Evolutionary conservation across 2,797 vertebrate genomes (phyloP), one percentile per base, ranked within the genome.

Genomic region (Premnoplex brunnescens): DNA sequence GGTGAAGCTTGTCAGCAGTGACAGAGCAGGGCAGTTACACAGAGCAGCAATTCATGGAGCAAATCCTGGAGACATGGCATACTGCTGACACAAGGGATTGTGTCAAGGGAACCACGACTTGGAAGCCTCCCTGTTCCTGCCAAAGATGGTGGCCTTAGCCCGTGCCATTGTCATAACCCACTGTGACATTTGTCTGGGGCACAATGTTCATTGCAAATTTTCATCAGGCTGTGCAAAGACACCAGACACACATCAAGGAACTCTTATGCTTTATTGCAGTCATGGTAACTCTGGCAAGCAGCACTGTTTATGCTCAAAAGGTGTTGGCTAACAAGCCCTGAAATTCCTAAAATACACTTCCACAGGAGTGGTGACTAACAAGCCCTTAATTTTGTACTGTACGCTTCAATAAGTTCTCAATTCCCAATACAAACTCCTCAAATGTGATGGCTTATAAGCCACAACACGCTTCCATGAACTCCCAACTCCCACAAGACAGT

Each of bases 91-190:
- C 10, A 32, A 60, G 12, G 8, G 12, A 37, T 55, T 63, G 39
- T 4, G 3, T 30, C 54, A 80, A 80, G n/a, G 18, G 30, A 64
- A 68, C 6, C 4, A 1, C 51, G 51, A 46, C 14, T 49, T 2
- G 0, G n/a, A 49, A 68, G 4, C 30, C 64, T 77, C 48, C 62
- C 44, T 49, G 37, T 62, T 16, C 66, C 48, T 12, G 6, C 19
- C 48, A 59, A 83, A 55, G 68, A 55, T 4, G 1, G 14, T 30
- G 44, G 39, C 36, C 54, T 60, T 32, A 36, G 12, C 28, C 34
- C 16, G 12, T 52, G 20, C 22, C 9, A 3, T 32, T 8, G 4
- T 36, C 30, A 75, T 0, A 1, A 88, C 22, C 10, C 39, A 14
- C 18, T 48, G 51, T 52, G 51, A 32, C 18, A 1, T 32, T 54